Conservation (phyloP, 2,888 invertebrate genomes). For the Nemapogon koenigi region DNA sequence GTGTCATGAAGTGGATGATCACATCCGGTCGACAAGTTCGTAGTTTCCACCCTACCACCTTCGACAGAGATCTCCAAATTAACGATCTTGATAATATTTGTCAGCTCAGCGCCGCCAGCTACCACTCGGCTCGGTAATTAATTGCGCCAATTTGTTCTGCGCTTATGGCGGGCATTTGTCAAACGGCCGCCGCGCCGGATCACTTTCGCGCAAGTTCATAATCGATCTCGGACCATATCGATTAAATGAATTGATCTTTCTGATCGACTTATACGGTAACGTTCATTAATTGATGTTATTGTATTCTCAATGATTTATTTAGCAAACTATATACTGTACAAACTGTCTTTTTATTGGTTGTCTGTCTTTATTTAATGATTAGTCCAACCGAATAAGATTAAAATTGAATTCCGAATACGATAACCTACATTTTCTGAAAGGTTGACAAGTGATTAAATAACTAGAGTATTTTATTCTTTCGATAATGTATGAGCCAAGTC, state of each 20-base stretch:
- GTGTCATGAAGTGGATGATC: too few species aligned
- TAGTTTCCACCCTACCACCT: neutral
- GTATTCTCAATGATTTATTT: too few species aligned
- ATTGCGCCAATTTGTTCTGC: conserved; percentile 59
- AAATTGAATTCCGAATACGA: too few species aligned
- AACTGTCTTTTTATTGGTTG: too few species aligned
- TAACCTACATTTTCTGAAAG: too few species aligned
- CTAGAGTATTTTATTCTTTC: too few species aligned
- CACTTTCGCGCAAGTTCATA: conserved; percentile 57
- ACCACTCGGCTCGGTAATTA: conserved; percentile 35
- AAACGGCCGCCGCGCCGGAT: conserved; percentile 47
- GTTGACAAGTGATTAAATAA: too few species aligned
- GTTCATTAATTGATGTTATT: neutral
- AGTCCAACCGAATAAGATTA: too few species aligned
- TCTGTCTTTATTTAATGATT: too few species aligned
- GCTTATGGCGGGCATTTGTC: conserved; percentile 62
- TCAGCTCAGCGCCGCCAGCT: conserved; percentile 51
- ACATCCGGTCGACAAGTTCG: too few species aligned
- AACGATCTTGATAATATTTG: conserved; percentile 64
- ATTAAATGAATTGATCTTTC: conserved; percentile 21
- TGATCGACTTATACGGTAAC: neutral
- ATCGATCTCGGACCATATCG: conserved; percentile 52
- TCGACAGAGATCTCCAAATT: conserved; percentile 30
- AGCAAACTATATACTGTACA: too few species aligned
- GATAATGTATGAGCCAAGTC: too few species aligned